phyloP scores from a whole-genome alignment of 2,113 vertebrate species.

The Halcyon senegalensis region DNA sequence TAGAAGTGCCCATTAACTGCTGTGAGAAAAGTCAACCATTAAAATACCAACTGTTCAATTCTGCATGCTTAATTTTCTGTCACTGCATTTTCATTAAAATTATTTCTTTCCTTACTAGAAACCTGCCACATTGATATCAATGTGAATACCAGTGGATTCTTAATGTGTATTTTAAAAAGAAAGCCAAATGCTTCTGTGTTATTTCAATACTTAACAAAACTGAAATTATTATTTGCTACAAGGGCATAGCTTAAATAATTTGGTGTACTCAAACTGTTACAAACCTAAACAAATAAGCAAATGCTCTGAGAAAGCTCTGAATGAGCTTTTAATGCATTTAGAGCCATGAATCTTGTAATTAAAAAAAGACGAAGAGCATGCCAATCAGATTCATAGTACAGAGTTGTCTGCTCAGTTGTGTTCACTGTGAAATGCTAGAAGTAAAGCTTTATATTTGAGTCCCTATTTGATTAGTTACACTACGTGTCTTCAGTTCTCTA shows the following conservation, averaged over 20 bases:
- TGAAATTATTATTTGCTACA: slow-evolving; percentile 36
- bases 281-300: not conserved
- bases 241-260: not conserved
- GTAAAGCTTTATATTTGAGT: not conserved
- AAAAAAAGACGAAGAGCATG: not conserved
- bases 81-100: slow-evolving; percentile 16
- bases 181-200: slow-evolving; percentile 25
- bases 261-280: not conserved
- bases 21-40: slow-evolving; percentile 3
- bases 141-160: not conserved
- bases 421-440: not conserved
- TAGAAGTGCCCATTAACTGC: slow-evolving; percentile 43
- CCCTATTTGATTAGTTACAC: not conserved
- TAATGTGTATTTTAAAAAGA: not conserved
- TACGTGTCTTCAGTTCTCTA: not conserved
- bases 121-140: not conserved
- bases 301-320: not conserved
- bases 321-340: not conserved
- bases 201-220: slow-evolving; percentile 48
- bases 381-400: not conserved
- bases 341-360: not conserved
- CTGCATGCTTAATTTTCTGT: slow-evolving; percentile 51
- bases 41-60: slow-evolving; percentile 22
- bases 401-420: not conserved
- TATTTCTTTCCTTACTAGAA: slow-evolving; percentile 16